Conservation (phyloP, 1,140 invertebrate species). For the Penaeus chinensis region DNA sequence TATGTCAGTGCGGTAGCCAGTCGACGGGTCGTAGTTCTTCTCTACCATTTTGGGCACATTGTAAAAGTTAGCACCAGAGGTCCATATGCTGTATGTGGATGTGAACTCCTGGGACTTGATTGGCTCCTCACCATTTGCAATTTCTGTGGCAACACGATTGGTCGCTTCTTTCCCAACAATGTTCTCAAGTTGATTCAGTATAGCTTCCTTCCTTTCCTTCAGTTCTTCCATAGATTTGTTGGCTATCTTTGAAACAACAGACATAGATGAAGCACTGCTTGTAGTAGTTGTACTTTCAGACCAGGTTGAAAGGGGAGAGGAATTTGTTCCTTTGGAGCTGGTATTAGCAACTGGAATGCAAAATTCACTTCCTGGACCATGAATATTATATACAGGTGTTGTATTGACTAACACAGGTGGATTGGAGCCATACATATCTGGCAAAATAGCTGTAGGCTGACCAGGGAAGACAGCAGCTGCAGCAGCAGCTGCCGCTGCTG, state of each 20-base stretch:
- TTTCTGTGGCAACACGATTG: constrained; percentile 57
- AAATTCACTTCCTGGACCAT: constrained; percentile 47
- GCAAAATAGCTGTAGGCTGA: constrained; percentile 53
- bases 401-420: constrained; percentile 52
- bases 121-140: constrained; percentile 60
- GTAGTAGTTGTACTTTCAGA: constrained; percentile 23
- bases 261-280: constrained; percentile 15
- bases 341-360: constrained; percentile 54
- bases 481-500: background rate
- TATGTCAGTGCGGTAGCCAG: constrained; percentile 47
- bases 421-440: constrained; percentile 55
- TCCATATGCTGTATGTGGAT: constrained; percentile 69
- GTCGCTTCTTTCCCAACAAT: constrained; percentile 70
- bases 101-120: constrained; percentile 59
- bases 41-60: constrained; percentile 50
- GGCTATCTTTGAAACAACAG: constrained; percentile 35
- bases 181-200: constrained; percentile 77
- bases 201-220: constrained; percentile 76
- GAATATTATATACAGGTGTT: constrained; percentile 54
- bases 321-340: constrained; percentile 35
- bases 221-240: constrained; percentile 70
- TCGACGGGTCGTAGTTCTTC: constrained; percentile 52
- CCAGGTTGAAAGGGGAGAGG: constrained; percentile 14
- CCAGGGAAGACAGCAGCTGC: constrained; percentile 48
- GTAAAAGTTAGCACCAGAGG: constrained; percentile 66